Conservation (phyloP, 2,113 vertebrate genomes). For the Procavia capensis region DNA sequence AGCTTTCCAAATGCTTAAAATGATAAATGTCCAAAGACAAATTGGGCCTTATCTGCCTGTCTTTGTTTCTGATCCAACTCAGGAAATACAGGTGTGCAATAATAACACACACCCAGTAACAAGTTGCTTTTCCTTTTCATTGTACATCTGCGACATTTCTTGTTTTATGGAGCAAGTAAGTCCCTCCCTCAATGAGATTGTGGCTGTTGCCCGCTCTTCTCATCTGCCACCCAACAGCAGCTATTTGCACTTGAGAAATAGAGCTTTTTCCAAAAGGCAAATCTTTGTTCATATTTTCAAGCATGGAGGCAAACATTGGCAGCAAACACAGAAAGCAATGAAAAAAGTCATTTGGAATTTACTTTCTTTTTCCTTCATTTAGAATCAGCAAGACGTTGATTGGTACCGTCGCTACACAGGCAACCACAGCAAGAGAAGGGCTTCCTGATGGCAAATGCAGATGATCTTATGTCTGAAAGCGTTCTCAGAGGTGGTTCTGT, state of each 20-base stretch:
- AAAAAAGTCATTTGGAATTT: slow-evolving; percentile 67
- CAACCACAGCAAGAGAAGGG: background rate
- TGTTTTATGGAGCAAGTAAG: slow-evolving; percentile 7
- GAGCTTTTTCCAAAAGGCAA: slow-evolving; percentile 58
- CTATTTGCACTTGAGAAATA: slow-evolving; percentile 65
- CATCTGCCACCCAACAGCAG: background rate
- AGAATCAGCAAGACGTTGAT: slow-evolving; percentile 20
- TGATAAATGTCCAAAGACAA: slow-evolving; percentile 27
- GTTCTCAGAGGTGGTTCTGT: background rate
- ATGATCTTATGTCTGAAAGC: background rate
- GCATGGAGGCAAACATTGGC: slow-evolving; percentile 71
- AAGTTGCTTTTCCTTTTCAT: slow-evolving; percentile 10
- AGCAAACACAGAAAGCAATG: slow-evolving; percentile 63
- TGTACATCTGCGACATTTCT: background rate
- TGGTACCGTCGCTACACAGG: background rate
- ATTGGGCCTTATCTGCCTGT: background rate
- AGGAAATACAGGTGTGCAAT: background rate
- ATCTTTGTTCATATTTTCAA: slow-evolving; percentile 75
- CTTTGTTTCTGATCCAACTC: slow-evolving; percentile 27
- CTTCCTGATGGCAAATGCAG: background rate
- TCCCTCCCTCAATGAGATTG: background rate
- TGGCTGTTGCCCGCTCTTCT: background rate
- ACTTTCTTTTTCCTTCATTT: slow-evolving; percentile 58
- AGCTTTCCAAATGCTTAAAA: slow-evolving; percentile 38
- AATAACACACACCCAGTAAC: background rate